These are phyloP conservation scores for Anthoscopus minutus DNA, from an alignment of 2,113 vertebrate species.

Conservation along the genomic window DNA sequence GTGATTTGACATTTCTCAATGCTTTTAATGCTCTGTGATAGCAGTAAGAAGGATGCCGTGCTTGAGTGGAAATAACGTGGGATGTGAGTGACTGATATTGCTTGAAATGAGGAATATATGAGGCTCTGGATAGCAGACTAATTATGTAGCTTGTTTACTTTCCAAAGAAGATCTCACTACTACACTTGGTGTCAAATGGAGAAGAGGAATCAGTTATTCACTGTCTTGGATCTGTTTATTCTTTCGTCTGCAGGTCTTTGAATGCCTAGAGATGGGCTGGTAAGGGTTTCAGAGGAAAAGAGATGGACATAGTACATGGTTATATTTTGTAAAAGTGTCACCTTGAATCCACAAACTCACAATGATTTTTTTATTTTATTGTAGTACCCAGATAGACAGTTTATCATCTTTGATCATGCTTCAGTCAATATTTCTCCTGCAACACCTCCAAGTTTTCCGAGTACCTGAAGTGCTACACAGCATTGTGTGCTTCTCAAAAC, in stretches of 20 bases:
- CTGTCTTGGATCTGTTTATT: not conserved
- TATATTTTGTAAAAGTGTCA: not conserved
- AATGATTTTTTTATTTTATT: not conserved
- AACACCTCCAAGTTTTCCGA: not conserved
- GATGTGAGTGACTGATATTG: not conserved
- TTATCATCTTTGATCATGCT: not conserved
- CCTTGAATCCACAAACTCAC: not conserved
- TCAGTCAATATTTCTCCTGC: not conserved
- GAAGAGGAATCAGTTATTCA: not conserved
- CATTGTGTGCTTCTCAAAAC: not conserved
- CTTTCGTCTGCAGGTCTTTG: not conserved
- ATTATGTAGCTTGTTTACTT: slow-evolving; percentile 18
- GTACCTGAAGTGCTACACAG: not conserved
- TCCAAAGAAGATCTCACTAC: not conserved
- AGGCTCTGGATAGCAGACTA: not conserved
- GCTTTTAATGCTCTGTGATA: not conserved
- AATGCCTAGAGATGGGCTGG: not conserved
- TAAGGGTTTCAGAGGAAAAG: not conserved
- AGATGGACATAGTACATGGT: not conserved
- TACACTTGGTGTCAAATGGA: not conserved
- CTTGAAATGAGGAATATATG: not conserved
- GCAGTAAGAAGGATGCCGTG: not conserved
- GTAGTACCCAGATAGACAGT: not conserved
- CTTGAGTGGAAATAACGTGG: not conserved
- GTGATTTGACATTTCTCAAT: slow-evolving; percentile 12